phyloP scores from a whole-genome alignment of 2,797 vertebrate species.

The Lepus townsendii region DNA sequence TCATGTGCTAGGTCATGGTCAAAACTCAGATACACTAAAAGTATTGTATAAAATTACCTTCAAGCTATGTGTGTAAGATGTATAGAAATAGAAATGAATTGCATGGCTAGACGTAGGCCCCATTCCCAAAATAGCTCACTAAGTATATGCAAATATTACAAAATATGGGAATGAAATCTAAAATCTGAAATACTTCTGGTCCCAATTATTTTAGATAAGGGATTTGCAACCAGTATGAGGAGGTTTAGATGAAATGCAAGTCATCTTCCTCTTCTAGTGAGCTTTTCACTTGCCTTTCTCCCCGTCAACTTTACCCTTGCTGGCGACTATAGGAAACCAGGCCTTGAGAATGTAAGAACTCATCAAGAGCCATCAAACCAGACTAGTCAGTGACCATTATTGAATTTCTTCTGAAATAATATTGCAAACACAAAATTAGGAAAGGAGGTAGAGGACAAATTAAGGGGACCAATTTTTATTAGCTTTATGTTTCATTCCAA shows the following conservation, averaged over 20 bases:
- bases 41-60: neutral
- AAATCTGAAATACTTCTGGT: neutral
- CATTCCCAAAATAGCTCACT: neutral
- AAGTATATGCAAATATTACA: too few species aligned
- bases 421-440: constrained; percentile 14
- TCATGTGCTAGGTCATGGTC: neutral
- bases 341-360: neutral
- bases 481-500: constrained; percentile 45
- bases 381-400: neutral
- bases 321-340: neutral
- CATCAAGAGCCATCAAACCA: neutral
- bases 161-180: neutral
- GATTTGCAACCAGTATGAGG: neutral
- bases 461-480: constrained; percentile 26
- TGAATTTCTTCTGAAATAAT: constrained; percentile 4
- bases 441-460: constrained; percentile 16
- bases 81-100: neutral
- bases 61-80: neutral
- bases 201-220: neutral
- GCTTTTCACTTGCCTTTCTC: neutral
- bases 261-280: neutral
- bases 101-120: neutral
- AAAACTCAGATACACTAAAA: neutral
- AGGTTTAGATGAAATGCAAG: neutral
- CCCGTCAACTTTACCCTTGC: neutral